Base-by-base conservation (phyloP, 2,888 invertebrate genomes). In the Orthonevra nobilis region DNA sequence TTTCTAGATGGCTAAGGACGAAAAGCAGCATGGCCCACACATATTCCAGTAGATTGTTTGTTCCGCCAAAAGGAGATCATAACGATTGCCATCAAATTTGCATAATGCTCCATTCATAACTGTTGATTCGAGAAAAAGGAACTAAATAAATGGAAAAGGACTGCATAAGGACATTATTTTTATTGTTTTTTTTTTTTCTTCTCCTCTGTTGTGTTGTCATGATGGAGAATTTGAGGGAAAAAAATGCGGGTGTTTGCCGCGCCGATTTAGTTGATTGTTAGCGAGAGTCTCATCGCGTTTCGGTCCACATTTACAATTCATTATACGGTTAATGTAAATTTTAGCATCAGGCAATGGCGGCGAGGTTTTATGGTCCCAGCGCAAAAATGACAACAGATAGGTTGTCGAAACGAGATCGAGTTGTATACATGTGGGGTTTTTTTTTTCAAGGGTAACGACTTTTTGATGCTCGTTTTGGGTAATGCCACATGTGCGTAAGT, bases 81-180 rank as follows among this genome's bases (percentile, higher is more conserved):
- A 52, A 66, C 60, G 38, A 60, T 52, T 60, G 30, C 58, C 23
- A 72, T 77, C 36, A 72, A 60, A 77, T 77, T 77, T 70, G 60
- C 77, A 77, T 77, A 52, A 60, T 77, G 36, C 46, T 58, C 52
- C 20, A 66, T 60, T 72, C 58, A 60, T 30, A 77, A 70, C 63
- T 77, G 77, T 72, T 77, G 75, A 77, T 70, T 64, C 48, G 46
- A 56, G 46, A 36, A 68, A 3, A 40, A 56, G 36, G 46, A 36
- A 48, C 20, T 9, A 64, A 54, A 44, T 17, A 52, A 52, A 64
- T 20, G 50, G 9, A 30, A 38, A 61, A 61, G 2, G 20, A 66
- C 64, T 66, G 64, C 64, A 66, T 52, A 54, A 44, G 54, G 64
- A 42, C 26, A 44, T 15, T 30, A 2, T 28, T 50, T 20, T 40